Conservation (phyloP, 1,140 invertebrate species). For the Euschistus heros region DNA sequence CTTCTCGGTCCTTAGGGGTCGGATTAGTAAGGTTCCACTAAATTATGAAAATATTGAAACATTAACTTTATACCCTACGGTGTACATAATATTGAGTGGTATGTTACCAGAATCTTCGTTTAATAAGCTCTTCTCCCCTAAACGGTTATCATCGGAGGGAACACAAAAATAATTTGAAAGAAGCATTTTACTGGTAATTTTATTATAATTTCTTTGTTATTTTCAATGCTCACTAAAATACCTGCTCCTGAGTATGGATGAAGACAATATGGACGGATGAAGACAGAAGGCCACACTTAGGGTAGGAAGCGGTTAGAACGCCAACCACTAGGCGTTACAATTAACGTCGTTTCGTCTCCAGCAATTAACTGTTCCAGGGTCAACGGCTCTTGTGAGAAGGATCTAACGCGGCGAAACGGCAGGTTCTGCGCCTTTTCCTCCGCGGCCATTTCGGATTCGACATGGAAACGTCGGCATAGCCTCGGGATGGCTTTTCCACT, state of each 20-base stretch:
- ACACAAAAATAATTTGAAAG: too few relatives aligned
- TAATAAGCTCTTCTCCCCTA: too few relatives aligned
- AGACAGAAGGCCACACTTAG: not conserved
- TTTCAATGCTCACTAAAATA: too few relatives aligned
- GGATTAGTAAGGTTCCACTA: too few relatives aligned
- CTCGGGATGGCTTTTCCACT: not conserved
- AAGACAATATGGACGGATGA: not conserved
- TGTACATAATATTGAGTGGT: too few relatives aligned
- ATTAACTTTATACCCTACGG: too few relatives aligned
- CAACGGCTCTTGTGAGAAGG: conserved; percentile 6
- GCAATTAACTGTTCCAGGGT: not conserved
- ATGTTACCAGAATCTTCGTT: too few relatives aligned
- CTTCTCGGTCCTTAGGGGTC: too few relatives aligned
- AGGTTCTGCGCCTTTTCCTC: not conserved
- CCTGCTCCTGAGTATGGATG: not conserved
- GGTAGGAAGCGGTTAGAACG: not conserved
- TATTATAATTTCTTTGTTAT: too few relatives aligned
- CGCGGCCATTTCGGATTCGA: conserved; percentile 3
- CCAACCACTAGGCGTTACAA: not conserved
- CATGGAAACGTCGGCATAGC: not conserved
- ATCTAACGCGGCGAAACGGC: conserved; percentile 3
- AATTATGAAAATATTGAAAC: too few relatives aligned
- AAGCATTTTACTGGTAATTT: too few relatives aligned
- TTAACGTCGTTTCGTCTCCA: not conserved
- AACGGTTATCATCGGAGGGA: too few relatives aligned